A percentile compares a stretch with the other conserved stretches of the same genome.
These are phyloP conservation scores for Cyphomyrus discorhynchus DNA, from an alignment of 2,113 vertebrate genomes.

Conservation along the genomic window DNA sequence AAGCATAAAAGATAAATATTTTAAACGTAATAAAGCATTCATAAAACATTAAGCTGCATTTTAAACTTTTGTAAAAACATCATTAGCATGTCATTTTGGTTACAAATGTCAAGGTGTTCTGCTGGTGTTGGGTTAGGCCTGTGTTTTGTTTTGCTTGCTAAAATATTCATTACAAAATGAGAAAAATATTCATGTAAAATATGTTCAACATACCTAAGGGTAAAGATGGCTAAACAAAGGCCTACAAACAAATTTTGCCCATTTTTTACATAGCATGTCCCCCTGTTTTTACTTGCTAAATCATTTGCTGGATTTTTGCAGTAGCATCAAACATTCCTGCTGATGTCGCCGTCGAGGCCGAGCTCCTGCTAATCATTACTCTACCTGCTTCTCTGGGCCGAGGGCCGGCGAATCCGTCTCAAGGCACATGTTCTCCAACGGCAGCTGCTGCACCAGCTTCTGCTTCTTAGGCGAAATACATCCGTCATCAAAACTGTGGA, in stretches of 20 bases:
- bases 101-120: background rate
- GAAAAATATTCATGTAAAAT: background rate
- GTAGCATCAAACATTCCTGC: background rate
- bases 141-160: background rate
- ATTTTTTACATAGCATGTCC: background rate
- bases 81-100: background rate
- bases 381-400: constrained; percentile 88
- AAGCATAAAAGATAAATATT: background rate
- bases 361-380: background rate
- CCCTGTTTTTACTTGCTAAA: background rate
- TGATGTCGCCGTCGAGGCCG: background rate
- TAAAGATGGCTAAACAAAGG: background rate
- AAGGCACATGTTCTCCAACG: constrained; percentile 83
- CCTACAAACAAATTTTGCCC: background rate
- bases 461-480: constrained; percentile 80
- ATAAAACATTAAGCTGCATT: background rate
- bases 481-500: constrained; percentile 8
- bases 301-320: background rate
- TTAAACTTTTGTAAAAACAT: background rate
- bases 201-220: background rate
- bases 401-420: constrained; percentile 91
- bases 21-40: background rate
- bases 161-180: background rate
- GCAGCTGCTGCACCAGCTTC: constrained; percentile 88
- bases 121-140: background rate